A percentile compares a stretch with the other conserved stretches of the same genome.
Evolutionary conservation across 2,888 invertebrate genomes (phyloP).

Genomic region (Ectobius pallidus): DNA sequence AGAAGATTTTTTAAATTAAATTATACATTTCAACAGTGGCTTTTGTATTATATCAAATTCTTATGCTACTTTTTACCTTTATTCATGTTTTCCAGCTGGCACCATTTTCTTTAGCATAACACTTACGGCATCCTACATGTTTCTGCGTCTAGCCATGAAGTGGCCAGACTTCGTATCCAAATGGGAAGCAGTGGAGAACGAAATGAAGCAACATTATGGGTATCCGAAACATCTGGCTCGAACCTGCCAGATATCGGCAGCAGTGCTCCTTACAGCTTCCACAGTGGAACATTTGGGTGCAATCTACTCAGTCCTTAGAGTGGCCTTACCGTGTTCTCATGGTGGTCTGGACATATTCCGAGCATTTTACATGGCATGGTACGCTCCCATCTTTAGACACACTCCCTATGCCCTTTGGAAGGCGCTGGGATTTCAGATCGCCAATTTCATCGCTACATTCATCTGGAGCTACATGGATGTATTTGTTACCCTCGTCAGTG

Average conservation of each 20-base stretch:
- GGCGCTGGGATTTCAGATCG: background rate
- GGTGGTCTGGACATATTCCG: slow-evolving; percentile 21
- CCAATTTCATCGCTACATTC: slow-evolving; percentile 45
- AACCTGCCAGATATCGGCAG: background rate
- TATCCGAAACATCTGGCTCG: slow-evolving; percentile 15
- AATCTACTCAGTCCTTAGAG: slow-evolving; percentile 5
- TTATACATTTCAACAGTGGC: no score
- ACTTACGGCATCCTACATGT: slow-evolving; percentile 49
- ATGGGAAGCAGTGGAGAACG: slow-evolving; percentile 4
- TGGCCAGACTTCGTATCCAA: slow-evolving; percentile 60
- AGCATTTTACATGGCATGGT: slow-evolving; percentile 28
- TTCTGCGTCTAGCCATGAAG: slow-evolving; percentile 59
- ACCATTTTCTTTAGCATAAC: slow-evolving; percentile 12
- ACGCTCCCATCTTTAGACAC: slow-evolving; percentile 60
- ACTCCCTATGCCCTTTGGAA: slow-evolving; percentile 53
- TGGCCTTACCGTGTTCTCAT: slow-evolving; percentile 7
- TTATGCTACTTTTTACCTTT: no score
- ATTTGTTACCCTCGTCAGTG: slow-evolving; percentile 47
- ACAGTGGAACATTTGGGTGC: slow-evolving; percentile 34
- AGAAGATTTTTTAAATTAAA: no score
- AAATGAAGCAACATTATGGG: background rate
- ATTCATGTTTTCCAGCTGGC: background rate
- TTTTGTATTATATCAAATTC: no score
- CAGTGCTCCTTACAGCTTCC: slow-evolving; percentile 18
- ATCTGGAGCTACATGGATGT: slow-evolving; percentile 50